These are phyloP conservation scores for Gallinago solitaria DNA, from an alignment of 2,797 vertebrate genomes.

Conservation along the genomic window DNA sequence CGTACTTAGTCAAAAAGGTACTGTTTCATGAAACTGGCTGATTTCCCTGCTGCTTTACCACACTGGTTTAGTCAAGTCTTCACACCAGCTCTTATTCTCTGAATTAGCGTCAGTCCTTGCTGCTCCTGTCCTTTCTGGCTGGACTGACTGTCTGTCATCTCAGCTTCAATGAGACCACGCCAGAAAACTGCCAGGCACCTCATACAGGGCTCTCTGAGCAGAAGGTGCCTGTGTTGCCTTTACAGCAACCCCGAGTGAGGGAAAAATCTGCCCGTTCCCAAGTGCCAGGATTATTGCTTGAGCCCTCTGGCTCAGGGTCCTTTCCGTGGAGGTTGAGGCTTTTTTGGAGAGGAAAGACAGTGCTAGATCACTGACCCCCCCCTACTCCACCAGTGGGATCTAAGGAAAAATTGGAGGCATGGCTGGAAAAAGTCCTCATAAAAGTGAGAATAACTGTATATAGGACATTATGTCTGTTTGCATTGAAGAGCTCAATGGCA, in stretches of 20 bases:
- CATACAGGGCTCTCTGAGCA: background rate
- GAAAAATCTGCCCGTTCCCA: background rate
- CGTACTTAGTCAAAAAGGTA: background rate
- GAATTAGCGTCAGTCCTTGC: background rate
- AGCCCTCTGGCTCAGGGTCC: background rate
- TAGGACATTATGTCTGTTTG: background rate
- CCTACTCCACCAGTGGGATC: background rate
- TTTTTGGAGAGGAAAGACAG: background rate
- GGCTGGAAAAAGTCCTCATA: constrained; percentile 17
- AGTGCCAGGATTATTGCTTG: background rate
- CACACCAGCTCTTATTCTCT: background rate
- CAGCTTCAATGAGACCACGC: background rate
- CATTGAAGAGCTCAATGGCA: constrained; percentile 36
- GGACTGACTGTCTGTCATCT: background rate
- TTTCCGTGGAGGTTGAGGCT: background rate
- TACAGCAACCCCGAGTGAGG: background rate
- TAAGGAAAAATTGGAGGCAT: background rate
- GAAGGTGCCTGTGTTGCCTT: background rate
- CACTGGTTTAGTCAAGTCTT: background rate
- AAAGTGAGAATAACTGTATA: background rate
- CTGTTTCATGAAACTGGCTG: background rate
- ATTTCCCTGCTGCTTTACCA: background rate
- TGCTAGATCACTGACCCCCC: background rate
- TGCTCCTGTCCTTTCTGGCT: background rate
- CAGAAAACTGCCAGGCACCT: background rate